Conservation (phyloP, 2,888 invertebrate species). For the Rotaria sp. region DNA sequence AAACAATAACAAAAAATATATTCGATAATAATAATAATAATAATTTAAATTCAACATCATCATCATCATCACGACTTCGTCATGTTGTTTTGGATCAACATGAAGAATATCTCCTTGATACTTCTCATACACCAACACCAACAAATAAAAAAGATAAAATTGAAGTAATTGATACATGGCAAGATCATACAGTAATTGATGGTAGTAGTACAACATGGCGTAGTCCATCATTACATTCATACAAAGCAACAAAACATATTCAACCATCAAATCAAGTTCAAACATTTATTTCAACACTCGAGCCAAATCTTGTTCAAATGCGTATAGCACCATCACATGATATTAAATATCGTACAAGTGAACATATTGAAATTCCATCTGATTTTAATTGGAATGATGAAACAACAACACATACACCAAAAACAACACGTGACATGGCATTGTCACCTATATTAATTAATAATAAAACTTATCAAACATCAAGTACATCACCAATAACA, state of each 20-base stretch:
- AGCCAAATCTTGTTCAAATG: background rate
- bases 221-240: background rate
- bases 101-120: background rate
- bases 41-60: background rate
- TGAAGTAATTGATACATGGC: background rate
- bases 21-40: background rate
- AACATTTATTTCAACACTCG: background rate
- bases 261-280: background rate
- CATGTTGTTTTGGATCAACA: background rate
- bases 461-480: background rate
- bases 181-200: background rate
- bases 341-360: background rate
- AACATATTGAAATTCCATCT: background rate
- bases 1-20: background rate
- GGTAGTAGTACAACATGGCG: conserved; percentile 12
- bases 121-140: background rate
- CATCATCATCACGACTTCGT: background rate
- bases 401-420: background rate
- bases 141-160: conserved; percentile 4
- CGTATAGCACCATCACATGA: background rate
- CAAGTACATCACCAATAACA: background rate
- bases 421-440: background rate
- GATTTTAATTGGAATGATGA: background rate
- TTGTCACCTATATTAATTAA: background rate
- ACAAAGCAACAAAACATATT: background rate